These are phyloP conservation scores for Blastobasis adustella DNA, from an alignment of 2,888 invertebrate genomes.

Conservation along the genomic window DNA sequence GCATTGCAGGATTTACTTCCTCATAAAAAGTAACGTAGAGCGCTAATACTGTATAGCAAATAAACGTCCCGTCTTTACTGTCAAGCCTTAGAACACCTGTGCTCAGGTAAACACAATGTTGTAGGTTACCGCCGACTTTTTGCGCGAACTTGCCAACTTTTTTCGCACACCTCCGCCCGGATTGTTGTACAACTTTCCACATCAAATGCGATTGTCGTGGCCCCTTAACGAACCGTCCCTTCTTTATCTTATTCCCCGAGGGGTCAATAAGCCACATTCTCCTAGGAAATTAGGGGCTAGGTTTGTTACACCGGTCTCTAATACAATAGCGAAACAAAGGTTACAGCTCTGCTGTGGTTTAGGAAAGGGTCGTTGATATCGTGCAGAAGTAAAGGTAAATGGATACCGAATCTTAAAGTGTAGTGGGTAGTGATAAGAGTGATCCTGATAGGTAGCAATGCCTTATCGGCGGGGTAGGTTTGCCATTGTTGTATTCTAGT, in stretches of 20 bases:
- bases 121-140: neutral
- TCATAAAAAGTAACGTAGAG: neutral
- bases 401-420: no score
- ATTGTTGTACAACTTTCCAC: constrained; percentile 27
- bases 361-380: no score
- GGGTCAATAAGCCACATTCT: constrained; percentile 31
- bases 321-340: no score
- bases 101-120: neutral
- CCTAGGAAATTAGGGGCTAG: constrained; percentile 31
- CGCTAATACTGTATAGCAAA: neutral
- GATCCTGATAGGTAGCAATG: no score
- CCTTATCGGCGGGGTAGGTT: no score
- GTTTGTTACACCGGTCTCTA: no score
- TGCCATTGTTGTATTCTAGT: no score
- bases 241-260: constrained; percentile 22
- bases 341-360: no score
- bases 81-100: neutral
- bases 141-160: neutral
- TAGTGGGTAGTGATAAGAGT: no score
- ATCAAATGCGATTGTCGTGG: constrained; percentile 21
- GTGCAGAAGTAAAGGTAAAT: no score
- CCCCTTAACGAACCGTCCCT: constrained; percentile 18
- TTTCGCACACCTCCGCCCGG: constrained; percentile 11
- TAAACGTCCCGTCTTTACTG: neutral
- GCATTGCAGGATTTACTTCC: neutral